phyloP scores from a whole-genome alignment of 2,888 invertebrate genomes.

The Leptopterna dolabrata region DNA sequence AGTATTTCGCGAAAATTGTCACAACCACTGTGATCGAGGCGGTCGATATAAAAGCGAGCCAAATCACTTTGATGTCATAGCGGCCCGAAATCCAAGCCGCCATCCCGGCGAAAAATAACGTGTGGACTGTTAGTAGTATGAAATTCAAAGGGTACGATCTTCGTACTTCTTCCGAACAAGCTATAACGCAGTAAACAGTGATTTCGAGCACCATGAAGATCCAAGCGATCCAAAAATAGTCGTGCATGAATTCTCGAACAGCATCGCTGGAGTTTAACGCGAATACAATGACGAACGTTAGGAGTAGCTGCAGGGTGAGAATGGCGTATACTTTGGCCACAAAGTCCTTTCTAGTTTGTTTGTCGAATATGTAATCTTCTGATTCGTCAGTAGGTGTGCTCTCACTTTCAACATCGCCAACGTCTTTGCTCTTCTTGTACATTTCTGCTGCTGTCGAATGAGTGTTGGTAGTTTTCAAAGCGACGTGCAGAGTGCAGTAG shows the following conservation, averaged over 20 bases:
- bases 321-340: conserved; percentile 41
- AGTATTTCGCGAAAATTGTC: background rate
- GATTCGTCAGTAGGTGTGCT: background rate
- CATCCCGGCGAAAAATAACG: background rate
- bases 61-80: background rate
- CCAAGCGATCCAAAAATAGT: conserved; percentile 44
- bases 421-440: background rate
- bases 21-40: background rate
- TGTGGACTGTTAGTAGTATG: background rate
- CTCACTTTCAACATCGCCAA: background rate
- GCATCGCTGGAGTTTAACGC: background rate
- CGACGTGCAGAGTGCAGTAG: background rate
- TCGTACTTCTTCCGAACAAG: background rate
- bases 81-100: background rate
- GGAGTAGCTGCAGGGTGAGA: background rate
- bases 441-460: too few species aligned
- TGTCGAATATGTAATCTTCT: conserved; percentile 20
- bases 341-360: conserved; percentile 24
- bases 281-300: conserved; percentile 3
- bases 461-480: background rate
- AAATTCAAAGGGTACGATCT: background rate
- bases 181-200: background rate
- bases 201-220: background rate
- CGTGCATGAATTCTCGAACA: background rate
- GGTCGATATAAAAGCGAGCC: background rate